Percentiles rank a stretch among this genome's conserved stretches.
phyloP scores from a whole-genome alignment of 2,113 vertebrate species.

The Lepisosteus osseus region DNA sequence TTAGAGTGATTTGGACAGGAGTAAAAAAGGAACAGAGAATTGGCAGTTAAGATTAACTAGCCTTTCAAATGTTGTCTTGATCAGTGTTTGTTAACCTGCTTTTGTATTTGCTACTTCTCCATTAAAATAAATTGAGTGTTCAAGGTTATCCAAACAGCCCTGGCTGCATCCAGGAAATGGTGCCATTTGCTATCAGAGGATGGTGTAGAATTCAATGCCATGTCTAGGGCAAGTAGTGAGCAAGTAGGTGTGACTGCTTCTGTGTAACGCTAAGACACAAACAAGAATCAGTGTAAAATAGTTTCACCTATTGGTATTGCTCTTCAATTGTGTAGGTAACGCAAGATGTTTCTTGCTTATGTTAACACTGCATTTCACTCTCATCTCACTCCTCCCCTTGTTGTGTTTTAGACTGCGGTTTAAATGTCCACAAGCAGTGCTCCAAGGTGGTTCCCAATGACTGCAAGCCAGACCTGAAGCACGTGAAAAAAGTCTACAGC shows the following conservation, averaged over 20 bases:
- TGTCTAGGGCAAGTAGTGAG: slow-evolving; percentile 51
- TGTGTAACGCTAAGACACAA: no score
- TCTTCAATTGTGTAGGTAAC: no score
- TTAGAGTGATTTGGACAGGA: slow-evolving; percentile 14
- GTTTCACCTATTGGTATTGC: no score
- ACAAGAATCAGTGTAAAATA: no score
- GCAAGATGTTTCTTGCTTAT: not conserved
- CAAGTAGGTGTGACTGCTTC: slow-evolving; percentile 22
- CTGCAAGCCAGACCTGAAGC: slow-evolving; percentile 91
- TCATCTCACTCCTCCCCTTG: slow-evolving; percentile 12
- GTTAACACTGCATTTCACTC: not conserved
- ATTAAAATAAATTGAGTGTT: slow-evolving; percentile 23
- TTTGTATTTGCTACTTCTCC: slow-evolving; percentile 18
- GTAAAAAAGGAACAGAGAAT: no score
- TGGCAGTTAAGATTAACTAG: no score
- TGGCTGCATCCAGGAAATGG: slow-evolving; percentile 33
- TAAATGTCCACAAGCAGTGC: slow-evolving; percentile 97
- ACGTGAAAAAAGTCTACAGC: slow-evolving; percentile 85
- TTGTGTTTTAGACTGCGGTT: slow-evolving; percentile 80
- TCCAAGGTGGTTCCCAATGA: slow-evolving; percentile 93
- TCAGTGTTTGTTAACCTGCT: not conserved
- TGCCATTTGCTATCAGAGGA: slow-evolving; percentile 24
- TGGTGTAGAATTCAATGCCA: slow-evolving; percentile 40
- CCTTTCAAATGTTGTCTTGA: not conserved
- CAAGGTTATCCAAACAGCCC: slow-evolving; percentile 52